Evolutionary conservation across 2,797 vertebrate species (phyloP), one percentile per base, ranked within the genome.

Genomic region (Aratinga solstitialis): DNA sequence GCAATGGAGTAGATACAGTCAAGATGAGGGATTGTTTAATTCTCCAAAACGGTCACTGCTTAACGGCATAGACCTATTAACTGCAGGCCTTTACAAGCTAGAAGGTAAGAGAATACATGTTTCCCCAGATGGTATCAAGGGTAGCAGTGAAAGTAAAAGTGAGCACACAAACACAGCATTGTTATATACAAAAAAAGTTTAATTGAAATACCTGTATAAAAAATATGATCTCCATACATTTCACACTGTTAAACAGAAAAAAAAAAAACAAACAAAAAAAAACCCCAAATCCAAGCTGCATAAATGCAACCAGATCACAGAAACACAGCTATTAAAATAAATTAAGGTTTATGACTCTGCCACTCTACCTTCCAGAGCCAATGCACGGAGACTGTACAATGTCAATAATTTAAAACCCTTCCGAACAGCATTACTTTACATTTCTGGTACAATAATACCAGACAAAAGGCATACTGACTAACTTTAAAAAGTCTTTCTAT

Each of bases 201-300:
- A 99, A 99, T 99, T 99, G 98, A 99, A 99, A 99, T 98, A 98
- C 98, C 98, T 98, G 98, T 99, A 99, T 99, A 98, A 99, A 99
- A 99, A 99, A 99, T 99, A 99, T 97, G 98, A 98, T 99, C 98
- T 99, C 98, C 98, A 98, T 98, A 98, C 98, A 97, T 98, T 97
- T 98, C 98, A 98, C 98, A 98, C 98, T 97, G 98, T 98, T 98
- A 96, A 98, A 98, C 97, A 97, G 97, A 96, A 97, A 95, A 58
- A 54, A 96, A 97, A 97, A 43, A 18, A 15, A 18, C 7, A 96
- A 97, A 40, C 13, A 96, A 98, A 96, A 98, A 97, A 97, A 98
- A 98, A 92, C 94, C 34, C 34, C 96, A 97, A 97, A 96, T 97
- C 96, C 97, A 97, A 95, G 97, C 97, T 98, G 97, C 98, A 98